Percentiles rank a stretch among this genome's conserved stretches.
These are phyloP conservation scores for Cliona cf. orientalis DNA, from an alignment of 37 sponge, comb jelly and placozoan genomes.

Conservation along the genomic window DNA sequence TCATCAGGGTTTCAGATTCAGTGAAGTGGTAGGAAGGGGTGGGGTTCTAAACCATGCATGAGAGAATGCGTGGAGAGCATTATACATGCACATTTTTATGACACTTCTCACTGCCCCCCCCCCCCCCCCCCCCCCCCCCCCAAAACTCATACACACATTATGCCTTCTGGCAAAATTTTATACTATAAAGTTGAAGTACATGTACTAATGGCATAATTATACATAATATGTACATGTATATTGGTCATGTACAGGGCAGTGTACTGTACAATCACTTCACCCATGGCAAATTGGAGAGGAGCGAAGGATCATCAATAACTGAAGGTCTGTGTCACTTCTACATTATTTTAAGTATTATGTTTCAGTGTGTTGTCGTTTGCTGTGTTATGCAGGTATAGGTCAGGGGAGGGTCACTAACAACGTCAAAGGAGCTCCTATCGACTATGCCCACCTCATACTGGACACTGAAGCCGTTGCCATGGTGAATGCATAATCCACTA, in stretches of 20 bases:
- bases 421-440: slow-evolving; percentile 80
- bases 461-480: slow-evolving; percentile 78
- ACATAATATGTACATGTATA: not conserved
- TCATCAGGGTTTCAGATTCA: not conserved
- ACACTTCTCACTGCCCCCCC: not conserved
- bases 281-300: slow-evolving; percentile 72
- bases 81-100: not conserved
- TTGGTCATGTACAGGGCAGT: slow-evolving; percentile 66
- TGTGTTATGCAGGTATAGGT: slow-evolving; percentile 73
- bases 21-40: too few species aligned
- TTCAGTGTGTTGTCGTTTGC: not conserved
- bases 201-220: too few species aligned
- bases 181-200: not conserved
- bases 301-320: slow-evolving; percentile 83
- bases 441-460: slow-evolving; percentile 61
- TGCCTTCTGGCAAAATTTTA: too few species aligned
- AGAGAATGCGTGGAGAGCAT: too few species aligned
- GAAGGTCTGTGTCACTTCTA: slow-evolving; percentile 70
- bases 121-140: not conserved
- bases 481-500: slow-evolving; percentile 24
- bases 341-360: not conserved
- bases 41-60: too few species aligned
- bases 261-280: slow-evolving; percentile 82
- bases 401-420: slow-evolving; percentile 87
- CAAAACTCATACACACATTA: not conserved